phyloP scores from a whole-genome alignment of 2,113 vertebrate genomes.

The Scytalopus superciliaris region DNA sequence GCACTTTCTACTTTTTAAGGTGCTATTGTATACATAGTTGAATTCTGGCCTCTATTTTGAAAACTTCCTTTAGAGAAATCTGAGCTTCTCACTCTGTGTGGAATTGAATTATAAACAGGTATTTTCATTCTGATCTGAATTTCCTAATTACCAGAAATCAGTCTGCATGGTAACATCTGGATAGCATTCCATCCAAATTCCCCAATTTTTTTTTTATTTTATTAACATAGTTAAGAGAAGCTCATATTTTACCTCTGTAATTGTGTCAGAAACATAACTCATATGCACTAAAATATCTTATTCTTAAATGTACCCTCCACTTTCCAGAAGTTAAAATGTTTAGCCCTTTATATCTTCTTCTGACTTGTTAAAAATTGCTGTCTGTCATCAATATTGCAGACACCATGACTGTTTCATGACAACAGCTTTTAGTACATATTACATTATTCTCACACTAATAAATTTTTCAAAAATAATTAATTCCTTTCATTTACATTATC shows the following conservation, averaged over 20 bases:
- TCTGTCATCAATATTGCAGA: neutral
- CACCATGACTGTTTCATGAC: neutral
- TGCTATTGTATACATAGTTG: neutral
- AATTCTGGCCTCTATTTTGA: neutral
- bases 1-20: neutral
- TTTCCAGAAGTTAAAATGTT: neutral
- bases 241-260: neutral
- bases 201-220: neutral
- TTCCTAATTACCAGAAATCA: neutral
- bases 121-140: neutral
- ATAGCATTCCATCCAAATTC: neutral
- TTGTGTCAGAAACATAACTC: neutral
- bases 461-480: neutral
- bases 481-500: neutral
- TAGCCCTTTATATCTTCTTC: neutral
- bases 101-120: neutral
- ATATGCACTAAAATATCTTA: neutral
- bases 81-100: neutral
- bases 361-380: neutral
- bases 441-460: neutral
- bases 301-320: neutral
- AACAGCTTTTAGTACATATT: neutral
- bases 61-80: neutral
- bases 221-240: neutral
- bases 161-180: neutral